Evolutionary conservation across 2,888 invertebrate genomes (phyloP).

Genomic region (Campopleginae sp.): DNA sequence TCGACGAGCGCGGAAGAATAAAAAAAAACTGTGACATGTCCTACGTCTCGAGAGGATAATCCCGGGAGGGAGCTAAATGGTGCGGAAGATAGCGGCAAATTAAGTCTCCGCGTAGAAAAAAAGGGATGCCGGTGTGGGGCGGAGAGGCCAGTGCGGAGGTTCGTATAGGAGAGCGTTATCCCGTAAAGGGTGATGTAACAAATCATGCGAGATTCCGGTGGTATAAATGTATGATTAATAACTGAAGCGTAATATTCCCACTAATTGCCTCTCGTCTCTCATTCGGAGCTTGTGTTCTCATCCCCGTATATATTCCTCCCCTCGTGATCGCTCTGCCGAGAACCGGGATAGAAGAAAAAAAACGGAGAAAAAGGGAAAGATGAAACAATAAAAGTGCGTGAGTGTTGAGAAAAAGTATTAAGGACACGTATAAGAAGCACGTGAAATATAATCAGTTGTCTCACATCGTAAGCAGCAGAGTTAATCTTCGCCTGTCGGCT

Average conservation of each 20-base stretch:
- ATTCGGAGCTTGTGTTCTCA: constrained; percentile 3
- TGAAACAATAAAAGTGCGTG: constrained; percentile 36
- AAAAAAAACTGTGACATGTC: neutral
- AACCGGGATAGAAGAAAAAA: neutral
- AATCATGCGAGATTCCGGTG: constrained; percentile 53
- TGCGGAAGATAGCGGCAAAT: constrained; percentile 12
- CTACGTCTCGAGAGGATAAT: neutral
- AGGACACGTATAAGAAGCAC: constrained; percentile 3
- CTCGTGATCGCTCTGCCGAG: neutral
- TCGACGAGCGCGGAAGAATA: neutral
- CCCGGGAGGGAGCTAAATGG: neutral
- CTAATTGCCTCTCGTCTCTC: constrained; percentile 49
- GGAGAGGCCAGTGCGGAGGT: constrained; percentile 15
- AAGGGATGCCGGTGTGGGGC: neutral
- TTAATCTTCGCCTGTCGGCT: constrained; percentile 35
- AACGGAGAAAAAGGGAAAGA: constrained; percentile 49
- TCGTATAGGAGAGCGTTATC: constrained; percentile 55
- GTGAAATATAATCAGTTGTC: constrained; percentile 52
- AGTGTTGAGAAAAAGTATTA: neutral
- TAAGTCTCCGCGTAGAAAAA: constrained; percentile 8
- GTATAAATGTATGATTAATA: constrained; percentile 72
- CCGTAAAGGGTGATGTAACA: constrained; percentile 48
- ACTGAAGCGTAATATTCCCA: constrained; percentile 50
- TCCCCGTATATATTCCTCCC: constrained; percentile 4
- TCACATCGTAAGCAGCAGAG: neutral